Percentiles rank a stretch among this genome's conserved stretches.
Evolutionary conservation across 2,797 vertebrate species (phyloP).

Genomic region (Hypotaenidia philippensis): DNA sequence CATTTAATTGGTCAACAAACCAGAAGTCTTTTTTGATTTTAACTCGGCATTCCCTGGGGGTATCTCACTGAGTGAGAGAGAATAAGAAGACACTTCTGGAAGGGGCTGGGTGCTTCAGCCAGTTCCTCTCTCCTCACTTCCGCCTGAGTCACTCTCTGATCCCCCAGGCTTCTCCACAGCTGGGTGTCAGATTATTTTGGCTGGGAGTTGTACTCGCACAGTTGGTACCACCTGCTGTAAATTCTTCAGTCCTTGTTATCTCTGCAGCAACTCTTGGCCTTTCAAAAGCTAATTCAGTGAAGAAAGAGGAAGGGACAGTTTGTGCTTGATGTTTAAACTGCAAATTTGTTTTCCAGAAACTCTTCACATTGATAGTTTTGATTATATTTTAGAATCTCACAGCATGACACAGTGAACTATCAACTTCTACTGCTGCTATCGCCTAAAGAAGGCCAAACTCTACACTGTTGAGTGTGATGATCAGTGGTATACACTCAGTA

Average conservation of each 20-base stretch:
- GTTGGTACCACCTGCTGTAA: constrained; percentile 34
- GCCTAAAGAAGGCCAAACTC: background rate
- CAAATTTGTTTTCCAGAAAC: constrained; percentile 22
- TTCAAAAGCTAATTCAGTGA: constrained; percentile 2
- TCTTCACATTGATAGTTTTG: background rate
- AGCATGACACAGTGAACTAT: background rate
- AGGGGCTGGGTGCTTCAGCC: background rate
- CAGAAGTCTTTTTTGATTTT: background rate
- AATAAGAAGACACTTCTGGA: background rate
- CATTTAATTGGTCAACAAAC: background rate
- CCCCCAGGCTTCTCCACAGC: background rate
- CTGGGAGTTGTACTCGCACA: constrained; percentile 30
- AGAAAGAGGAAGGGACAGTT: background rate
- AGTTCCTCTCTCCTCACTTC: background rate
- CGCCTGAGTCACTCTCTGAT: background rate
- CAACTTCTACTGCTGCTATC: background rate
- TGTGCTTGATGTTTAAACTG: constrained; percentile 31
- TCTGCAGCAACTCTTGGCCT: constrained; percentile 51
- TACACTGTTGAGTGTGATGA: background rate
- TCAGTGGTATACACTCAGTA: background rate
- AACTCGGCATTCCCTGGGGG: background rate
- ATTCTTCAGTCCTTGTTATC: constrained; percentile 25
- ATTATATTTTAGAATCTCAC: background rate
- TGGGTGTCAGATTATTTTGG: background rate
- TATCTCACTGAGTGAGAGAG: background rate